Conservation (phyloP, 1,140 invertebrate species). For the Drosophila ohnishii region DNA sequence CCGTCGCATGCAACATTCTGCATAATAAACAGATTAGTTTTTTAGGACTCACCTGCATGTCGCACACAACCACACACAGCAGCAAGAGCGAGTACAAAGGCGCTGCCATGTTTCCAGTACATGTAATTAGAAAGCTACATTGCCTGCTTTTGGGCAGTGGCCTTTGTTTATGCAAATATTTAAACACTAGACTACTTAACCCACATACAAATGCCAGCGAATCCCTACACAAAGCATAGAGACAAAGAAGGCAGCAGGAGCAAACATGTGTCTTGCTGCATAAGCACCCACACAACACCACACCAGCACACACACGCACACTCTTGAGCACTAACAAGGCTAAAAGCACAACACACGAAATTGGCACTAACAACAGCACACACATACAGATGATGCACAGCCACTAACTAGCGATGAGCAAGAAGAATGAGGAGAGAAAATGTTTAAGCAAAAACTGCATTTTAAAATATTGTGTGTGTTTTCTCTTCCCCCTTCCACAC, state of each 20-base stretch:
- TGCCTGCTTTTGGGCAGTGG: slow-evolving; percentile 63
- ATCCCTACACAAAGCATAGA: slow-evolving; percentile 19
- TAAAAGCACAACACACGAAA: slow-evolving; percentile 53
- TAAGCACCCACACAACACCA: slow-evolving; percentile 40
- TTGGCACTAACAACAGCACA: slow-evolving; percentile 69
- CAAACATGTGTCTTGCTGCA: slow-evolving; percentile 45
- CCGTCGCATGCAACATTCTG: slow-evolving; percentile 62
- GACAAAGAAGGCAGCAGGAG: slow-evolving; percentile 13
- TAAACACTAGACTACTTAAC: slow-evolving; percentile 71
- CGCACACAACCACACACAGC: slow-evolving; percentile 9
- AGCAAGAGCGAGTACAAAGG: slow-evolving; percentile 14
- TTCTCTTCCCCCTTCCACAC: slow-evolving; percentile 27
- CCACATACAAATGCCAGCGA: slow-evolving; percentile 50
- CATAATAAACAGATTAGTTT: slow-evolving; percentile 71
- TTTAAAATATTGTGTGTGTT: slow-evolving; percentile 64
- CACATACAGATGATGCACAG: slow-evolving; percentile 14
- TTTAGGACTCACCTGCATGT: slow-evolving; percentile 59
- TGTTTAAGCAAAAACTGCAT: slow-evolving; percentile 41
- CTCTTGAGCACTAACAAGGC: slow-evolving; percentile 17
- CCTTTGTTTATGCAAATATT: slow-evolving; percentile 76
- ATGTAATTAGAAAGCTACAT: slow-evolving; percentile 67
- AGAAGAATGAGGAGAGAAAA: slow-evolving; percentile 33
- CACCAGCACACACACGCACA: slow-evolving; percentile 11
- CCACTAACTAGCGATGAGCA: slow-evolving; percentile 16
- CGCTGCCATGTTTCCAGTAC: slow-evolving; percentile 14